Conservation (phyloP, 2,113 vertebrate species). For the Cepphus grylle region DNA sequence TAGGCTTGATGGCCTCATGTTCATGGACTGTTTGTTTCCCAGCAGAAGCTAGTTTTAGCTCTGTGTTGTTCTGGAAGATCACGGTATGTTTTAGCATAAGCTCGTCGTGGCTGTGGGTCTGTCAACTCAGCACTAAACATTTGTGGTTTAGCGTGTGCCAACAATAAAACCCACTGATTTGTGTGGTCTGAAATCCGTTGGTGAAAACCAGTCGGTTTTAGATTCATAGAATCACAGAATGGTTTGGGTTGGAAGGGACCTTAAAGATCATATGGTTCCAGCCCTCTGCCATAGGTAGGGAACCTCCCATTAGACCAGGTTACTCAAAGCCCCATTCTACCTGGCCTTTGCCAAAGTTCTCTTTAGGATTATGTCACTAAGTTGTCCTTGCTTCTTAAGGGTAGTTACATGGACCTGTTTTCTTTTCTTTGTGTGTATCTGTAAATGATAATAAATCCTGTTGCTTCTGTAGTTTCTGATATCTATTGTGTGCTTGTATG, state of each 20-base stretch:
- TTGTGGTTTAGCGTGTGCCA: neutral
- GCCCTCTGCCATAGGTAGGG: neutral
- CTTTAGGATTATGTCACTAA: neutral
- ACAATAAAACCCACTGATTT: neutral
- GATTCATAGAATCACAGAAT: neutral
- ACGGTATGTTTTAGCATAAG: neutral
- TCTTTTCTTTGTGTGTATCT: neutral
- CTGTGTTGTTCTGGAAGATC: neutral
- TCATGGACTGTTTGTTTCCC: neutral
- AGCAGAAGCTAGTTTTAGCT: neutral
- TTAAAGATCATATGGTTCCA: neutral
- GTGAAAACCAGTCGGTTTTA: neutral
- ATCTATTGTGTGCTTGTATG: neutral
- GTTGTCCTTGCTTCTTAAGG: neutral
- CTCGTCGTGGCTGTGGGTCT: rapidly evolving
- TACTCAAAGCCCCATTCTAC: neutral
- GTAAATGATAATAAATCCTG: neutral
- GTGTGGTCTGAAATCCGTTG: neutral
- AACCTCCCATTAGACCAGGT: neutral
- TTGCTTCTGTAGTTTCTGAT: neutral
- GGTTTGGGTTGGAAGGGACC: neutral
- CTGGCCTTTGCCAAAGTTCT: neutral
- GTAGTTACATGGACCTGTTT: neutral
- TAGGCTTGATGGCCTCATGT: neutral
- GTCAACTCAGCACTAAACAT: neutral